Conservation (phyloP, 2,113 vertebrate species). For the Nothobranchius kuhntae region DNA sequence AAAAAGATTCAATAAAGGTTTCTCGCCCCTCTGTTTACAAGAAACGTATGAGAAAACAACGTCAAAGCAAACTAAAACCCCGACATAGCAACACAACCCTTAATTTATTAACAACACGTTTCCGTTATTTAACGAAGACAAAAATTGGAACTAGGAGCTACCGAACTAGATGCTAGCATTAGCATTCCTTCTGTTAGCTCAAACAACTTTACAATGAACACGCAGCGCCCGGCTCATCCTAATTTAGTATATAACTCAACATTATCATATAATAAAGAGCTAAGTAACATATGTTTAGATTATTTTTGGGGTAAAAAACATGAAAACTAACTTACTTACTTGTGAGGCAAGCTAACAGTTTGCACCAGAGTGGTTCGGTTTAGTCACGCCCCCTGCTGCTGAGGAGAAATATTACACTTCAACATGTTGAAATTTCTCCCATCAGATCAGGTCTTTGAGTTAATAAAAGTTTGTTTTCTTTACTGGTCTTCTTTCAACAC, state of each 20-base stretch:
- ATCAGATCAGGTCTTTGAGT: background rate
- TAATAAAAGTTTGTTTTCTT: background rate
- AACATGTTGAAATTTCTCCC: background rate
- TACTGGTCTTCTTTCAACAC: background rate
- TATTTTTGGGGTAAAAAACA: too few species aligned
- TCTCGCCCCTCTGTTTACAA: too few species aligned
- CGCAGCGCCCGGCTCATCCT: too few species aligned
- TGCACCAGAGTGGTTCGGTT: background rate
- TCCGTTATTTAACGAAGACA: background rate
- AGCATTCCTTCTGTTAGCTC: background rate
- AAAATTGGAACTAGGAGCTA: background rate
- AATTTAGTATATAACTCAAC: background rate
- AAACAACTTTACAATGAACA: background rate
- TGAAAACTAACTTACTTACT: too few species aligned
- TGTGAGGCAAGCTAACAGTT: too few species aligned
- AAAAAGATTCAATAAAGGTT: background rate
- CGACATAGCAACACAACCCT: background rate
- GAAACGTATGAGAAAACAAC: too few species aligned
- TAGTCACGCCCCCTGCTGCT: slow-evolving; percentile 19
- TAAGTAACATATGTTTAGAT: too few species aligned
- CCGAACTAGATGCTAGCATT: background rate
- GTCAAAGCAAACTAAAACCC: background rate
- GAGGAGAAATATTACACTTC: background rate
- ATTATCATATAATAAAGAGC: background rate
- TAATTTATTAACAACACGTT: background rate